phyloP scores from a whole-genome alignment of 1,140 invertebrate species.

The Galendromus occidentalis region DNA sequence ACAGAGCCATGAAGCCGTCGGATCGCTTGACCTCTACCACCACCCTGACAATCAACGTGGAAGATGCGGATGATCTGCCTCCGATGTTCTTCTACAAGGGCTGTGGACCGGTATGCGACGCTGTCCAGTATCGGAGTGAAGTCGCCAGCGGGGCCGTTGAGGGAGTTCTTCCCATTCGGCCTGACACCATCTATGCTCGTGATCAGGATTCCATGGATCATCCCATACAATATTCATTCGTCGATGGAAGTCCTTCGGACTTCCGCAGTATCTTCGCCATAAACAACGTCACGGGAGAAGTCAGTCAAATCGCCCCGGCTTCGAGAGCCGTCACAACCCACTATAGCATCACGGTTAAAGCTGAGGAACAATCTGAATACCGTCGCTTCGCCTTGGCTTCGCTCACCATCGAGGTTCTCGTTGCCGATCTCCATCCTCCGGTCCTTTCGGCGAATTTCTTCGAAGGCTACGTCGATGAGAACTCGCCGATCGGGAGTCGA shows the following conservation, averaged over 20 bases:
- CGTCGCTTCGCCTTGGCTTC: conserved; percentile 58
- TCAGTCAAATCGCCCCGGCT: conserved; percentile 54
- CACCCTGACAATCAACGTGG: conserved; percentile 57
- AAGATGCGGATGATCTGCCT: conserved; percentile 38
- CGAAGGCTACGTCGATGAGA: conserved; percentile 62
- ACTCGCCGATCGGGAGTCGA: conserved; percentile 56
- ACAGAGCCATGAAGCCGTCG: conserved; percentile 16
- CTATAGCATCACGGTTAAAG: conserved; percentile 53
- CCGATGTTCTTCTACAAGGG: conserved; percentile 54
- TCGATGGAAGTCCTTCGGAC: conserved; percentile 37
- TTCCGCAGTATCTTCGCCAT: conserved; percentile 20
- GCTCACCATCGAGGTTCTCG: conserved; percentile 52
- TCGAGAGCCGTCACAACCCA: conserved; percentile 51
- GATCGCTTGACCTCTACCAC: conserved; percentile 28
- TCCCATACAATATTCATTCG: conserved; percentile 54
- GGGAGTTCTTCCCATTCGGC: conserved; percentile 55
- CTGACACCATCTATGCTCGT: conserved; percentile 65
- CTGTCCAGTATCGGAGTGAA: conserved; percentile 18
- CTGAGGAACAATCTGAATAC: conserved; percentile 54
- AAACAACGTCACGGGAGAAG: conserved; percentile 41
- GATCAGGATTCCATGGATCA: conserved; percentile 68
- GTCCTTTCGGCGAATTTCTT: conserved; percentile 44
- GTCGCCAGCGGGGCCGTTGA: conserved; percentile 24
- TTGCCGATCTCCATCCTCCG: conserved; percentile 62
- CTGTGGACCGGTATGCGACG: conserved; percentile 25